Conservation (phyloP, 2,797 vertebrate species). For the Sebastes aleutianus region DNA sequence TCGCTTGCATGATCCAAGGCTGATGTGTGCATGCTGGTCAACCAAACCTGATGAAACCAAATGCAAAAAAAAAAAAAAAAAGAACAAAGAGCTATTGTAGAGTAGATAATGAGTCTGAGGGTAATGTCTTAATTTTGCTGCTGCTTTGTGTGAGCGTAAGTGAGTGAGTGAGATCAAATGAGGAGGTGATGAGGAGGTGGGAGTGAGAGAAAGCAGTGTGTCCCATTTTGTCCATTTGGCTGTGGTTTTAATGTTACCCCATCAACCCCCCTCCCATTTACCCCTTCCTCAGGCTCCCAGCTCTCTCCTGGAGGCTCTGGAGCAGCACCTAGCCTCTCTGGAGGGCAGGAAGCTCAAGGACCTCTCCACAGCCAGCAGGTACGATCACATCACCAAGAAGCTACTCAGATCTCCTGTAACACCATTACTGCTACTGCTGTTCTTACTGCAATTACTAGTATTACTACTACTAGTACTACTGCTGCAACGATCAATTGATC, state of each 20-base stretch:
- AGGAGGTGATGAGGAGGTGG: constrained; percentile 16
- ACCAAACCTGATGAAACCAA: constrained; percentile 80
- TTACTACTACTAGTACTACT: background rate
- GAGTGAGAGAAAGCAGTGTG: constrained; percentile 45
- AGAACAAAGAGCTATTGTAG: constrained; percentile 34
- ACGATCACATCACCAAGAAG: constrained; percentile 7
- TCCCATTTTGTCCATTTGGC: constrained; percentile 35
- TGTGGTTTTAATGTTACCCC: constrained; percentile 46
- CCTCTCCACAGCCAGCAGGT: constrained; percentile 88
- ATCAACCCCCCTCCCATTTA: constrained; percentile 18
- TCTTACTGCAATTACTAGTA: background rate
- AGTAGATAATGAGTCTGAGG: constrained; percentile 54
- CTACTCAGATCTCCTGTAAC: background rate
- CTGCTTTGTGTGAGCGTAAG: constrained; percentile 57
- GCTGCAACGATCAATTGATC: background rate
- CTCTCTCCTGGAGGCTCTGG: constrained; percentile 94
- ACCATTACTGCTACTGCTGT: background rate
- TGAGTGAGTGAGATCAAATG: constrained; percentile 36
- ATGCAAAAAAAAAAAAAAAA: constrained; percentile 42
- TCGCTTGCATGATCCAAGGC: constrained; percentile 80
- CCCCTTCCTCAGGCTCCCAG: constrained; percentile 85
- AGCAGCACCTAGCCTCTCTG: constrained; percentile 95
- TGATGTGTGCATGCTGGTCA: constrained; percentile 82
- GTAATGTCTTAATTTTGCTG: constrained; percentile 60
- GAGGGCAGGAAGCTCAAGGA: constrained; percentile 94